These are phyloP conservation scores for Ips typographus DNA, from an alignment of 1,140 invertebrate species.

Conservation along the genomic window DNA sequence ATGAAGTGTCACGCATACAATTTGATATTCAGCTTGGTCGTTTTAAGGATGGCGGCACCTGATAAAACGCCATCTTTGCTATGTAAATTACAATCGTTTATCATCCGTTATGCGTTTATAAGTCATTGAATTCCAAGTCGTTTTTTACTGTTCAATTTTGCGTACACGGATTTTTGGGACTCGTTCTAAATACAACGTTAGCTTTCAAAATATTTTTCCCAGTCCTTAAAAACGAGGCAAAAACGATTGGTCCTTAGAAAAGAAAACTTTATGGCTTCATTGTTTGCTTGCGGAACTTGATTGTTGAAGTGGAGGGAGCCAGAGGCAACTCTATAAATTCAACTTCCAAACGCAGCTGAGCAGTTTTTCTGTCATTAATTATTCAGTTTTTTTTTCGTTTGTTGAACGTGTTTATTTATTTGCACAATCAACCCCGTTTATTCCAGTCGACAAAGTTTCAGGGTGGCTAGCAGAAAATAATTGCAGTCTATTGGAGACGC, in stretches of 20 bases:
- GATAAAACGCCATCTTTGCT: neutral
- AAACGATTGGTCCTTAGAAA: neutral
- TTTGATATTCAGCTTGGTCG: too few relatives aligned
- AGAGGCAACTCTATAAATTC: too few relatives aligned
- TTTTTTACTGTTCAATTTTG: too few relatives aligned
- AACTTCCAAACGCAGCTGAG: neutral
- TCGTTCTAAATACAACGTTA: too few relatives aligned
- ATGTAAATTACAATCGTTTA: neutral
- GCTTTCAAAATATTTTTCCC: neutral
- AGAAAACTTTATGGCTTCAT: neutral
- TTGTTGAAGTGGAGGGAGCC: neutral
- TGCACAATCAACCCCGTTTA: conserved; percentile 2
- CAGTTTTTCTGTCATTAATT: conserved; percentile 1
- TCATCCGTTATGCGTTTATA: conserved; percentile 1
- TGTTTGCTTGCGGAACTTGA: neutral
- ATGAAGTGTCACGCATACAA: too few relatives aligned
- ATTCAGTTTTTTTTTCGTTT: neutral
- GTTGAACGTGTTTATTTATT: neutral
- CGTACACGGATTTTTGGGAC: too few relatives aligned
- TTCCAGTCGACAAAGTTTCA: neutral
- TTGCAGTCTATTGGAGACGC: neutral
- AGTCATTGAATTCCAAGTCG: neutral
- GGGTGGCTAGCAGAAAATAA: neutral
- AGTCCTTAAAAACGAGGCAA: neutral
- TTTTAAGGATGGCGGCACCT: neutral